Evolutionary conservation across 2,888 invertebrate species (phyloP).

Genomic region (Drosophila austrosaltans): DNA sequence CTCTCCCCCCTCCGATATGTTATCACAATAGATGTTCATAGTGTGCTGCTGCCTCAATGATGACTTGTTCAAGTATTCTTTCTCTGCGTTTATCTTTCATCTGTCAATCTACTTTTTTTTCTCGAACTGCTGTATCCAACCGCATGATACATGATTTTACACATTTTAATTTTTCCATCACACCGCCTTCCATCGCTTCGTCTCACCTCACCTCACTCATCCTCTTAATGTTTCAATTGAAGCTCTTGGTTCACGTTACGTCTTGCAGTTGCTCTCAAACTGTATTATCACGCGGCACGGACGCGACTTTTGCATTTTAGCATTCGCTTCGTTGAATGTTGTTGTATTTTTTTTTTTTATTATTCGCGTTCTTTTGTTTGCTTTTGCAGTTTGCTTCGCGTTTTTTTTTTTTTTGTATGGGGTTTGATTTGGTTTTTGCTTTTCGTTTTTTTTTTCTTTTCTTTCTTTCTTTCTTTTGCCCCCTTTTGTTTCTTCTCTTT

Average conservation of each 20-base stretch:
- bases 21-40: too few relatives aligned
- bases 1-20: too few relatives aligned
- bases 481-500: constrained; percentile 37
- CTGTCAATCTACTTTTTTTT: neutral
- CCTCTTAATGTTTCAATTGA: neutral
- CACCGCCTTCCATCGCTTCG: neutral
- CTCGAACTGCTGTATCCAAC: constrained; percentile 4
- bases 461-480: constrained; percentile 26
- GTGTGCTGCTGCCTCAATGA: too few relatives aligned
- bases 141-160: constrained; percentile 6
- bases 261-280: constrained; percentile 40
- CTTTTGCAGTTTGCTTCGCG: constrained; percentile 54
- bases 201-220: too few relatives aligned
- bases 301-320: constrained; percentile 36
- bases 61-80: neutral
- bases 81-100: neutral
- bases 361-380: constrained; percentile 48
- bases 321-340: constrained; percentile 27
- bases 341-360: constrained; percentile 33
- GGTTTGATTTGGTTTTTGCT: constrained; percentile 19
- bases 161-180: neutral
- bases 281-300: constrained; percentile 60
- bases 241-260: neutral
- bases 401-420: constrained; percentile 22
- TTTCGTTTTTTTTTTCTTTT: constrained; percentile 38